Conservation (phyloP, 2,888 invertebrate genomes). For the Acanthosoma haemorrhoidale region DNA sequence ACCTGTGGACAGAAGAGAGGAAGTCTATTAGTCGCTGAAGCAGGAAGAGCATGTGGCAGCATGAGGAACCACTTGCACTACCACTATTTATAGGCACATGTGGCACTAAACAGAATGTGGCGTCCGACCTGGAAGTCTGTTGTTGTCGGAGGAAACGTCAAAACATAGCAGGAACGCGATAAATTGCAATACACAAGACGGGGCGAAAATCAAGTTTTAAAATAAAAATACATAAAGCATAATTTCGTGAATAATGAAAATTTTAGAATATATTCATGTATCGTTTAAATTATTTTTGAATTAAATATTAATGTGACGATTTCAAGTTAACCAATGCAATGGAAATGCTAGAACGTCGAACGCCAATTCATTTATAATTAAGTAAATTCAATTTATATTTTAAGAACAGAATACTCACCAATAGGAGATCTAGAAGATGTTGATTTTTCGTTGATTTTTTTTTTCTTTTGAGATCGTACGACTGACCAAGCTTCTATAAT, state of each 20-base stretch:
- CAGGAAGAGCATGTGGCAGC: background rate
- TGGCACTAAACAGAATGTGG: background rate
- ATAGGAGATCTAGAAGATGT: constrained; percentile 27
- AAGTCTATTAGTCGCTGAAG: constrained; percentile 7
- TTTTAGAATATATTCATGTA: too few relatives aligned
- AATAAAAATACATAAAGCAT: too few relatives aligned
- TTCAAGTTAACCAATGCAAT: too few relatives aligned
- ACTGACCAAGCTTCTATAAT: constrained; percentile 25
- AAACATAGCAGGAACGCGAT: too few relatives aligned
- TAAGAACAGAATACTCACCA: constrained; percentile 15
- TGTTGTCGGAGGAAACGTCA: background rate
- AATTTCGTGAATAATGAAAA: too few relatives aligned
- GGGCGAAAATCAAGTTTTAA: too few relatives aligned
- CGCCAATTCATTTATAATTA: too few relatives aligned
- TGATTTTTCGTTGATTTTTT: constrained; percentile 26
- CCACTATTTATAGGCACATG: constrained; percentile 19
- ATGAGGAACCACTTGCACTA: constrained; percentile 1
- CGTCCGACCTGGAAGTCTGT: background rate
- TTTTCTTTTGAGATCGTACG: constrained; percentile 23
- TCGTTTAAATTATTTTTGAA: too few relatives aligned
- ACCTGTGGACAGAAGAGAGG: constrained; percentile 27
- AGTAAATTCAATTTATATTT: too few relatives aligned
- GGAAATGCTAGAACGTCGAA: too few relatives aligned
- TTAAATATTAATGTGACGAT: too few relatives aligned
- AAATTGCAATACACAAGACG: too few relatives aligned